Evolutionary conservation across 2,113 vertebrate species (phyloP).

Genomic region (Sialia sialis): DNA sequence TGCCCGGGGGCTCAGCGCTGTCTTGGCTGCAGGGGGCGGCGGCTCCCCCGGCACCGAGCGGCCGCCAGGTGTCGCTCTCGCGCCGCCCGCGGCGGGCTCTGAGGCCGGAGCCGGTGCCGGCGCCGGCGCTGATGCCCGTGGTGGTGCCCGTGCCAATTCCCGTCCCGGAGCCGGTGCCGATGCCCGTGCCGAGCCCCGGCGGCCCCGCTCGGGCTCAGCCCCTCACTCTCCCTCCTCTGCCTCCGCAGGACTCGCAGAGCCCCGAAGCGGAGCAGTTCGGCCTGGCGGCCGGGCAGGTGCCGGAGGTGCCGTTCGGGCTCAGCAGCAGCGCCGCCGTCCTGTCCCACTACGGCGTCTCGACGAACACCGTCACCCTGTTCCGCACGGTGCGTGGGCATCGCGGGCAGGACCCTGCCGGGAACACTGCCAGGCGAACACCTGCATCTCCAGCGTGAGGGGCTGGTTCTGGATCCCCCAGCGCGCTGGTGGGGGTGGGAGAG

Average conservation of each 20-base stretch:
- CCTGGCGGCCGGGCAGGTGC: conserved; percentile 54
- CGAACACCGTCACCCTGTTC: conserved; percentile 79
- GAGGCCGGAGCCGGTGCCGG: not conserved
- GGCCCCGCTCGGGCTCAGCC: not conserved
- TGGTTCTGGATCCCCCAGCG: not conserved
- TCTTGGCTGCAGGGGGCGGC: not conserved
- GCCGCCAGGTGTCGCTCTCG: not conserved
- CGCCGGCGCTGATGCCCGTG: too few relatives aligned
- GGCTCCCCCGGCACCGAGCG: not conserved
- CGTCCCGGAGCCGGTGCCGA: too few relatives aligned
- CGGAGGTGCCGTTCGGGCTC: conserved; percentile 78
- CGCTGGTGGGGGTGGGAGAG: not conserved
- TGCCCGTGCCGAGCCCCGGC: too few relatives aligned
- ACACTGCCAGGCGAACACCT: rapidly evolving
- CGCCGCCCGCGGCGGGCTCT: not conserved
- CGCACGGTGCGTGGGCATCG: conserved; percentile 76
- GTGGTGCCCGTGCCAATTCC: too few relatives aligned
- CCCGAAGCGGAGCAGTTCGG: conserved; percentile 69
- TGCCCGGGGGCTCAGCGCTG: not conserved
- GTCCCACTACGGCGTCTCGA: conserved; percentile 72
- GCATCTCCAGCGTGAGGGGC: rapidly evolving
- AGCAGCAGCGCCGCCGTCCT: conserved; percentile 76
- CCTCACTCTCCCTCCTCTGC: rapidly evolving
- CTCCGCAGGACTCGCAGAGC: conserved; percentile 74
- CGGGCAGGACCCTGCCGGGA: not conserved